phyloP scores from a whole-genome alignment of 2,113 vertebrate species.

The Strigops habroptila region DNA sequence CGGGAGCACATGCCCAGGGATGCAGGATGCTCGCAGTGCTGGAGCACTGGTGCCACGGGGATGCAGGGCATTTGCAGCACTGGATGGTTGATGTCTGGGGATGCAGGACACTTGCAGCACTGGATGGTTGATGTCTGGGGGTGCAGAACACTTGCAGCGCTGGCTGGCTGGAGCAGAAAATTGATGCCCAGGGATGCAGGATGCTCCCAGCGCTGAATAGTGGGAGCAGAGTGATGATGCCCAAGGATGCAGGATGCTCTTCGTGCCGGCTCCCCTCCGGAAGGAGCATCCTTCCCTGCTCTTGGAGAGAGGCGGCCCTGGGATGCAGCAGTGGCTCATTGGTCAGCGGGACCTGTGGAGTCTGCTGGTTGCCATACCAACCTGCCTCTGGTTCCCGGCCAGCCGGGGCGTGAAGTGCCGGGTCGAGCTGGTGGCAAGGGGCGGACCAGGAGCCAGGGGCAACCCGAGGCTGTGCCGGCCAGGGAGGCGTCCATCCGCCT shows the following conservation, averaged over 20 bases:
- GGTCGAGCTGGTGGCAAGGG: conserved; percentile 55
- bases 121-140: rapidly evolving
- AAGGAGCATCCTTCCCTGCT: conserved; percentile 18
- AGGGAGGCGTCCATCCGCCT: neutral
- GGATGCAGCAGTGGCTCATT: conserved; percentile 63
- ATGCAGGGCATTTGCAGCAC: neutral
- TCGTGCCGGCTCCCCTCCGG: neutral
- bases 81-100: neutral
- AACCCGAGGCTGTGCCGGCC: neutral
- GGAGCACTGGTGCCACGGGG: neutral
- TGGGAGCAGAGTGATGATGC: neutral
- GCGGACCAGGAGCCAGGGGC: conserved; percentile 36
- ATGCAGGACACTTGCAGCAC: neutral
- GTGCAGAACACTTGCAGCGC: neutral
- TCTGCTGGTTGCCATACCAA: conserved; percentile 82
- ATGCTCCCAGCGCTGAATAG: neutral
- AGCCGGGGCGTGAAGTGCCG: conserved; percentile 53
- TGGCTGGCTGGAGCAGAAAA: neutral
- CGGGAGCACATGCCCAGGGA: neutral
- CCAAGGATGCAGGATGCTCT: neutral
- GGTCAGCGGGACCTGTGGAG: conserved; percentile 76
- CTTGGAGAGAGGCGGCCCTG: conserved; percentile 42
- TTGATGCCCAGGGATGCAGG: neutral
- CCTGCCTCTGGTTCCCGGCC: conserved; percentile 59
- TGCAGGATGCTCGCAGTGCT: neutral